Conservation (phyloP, 2,888 invertebrate genomes). For the Dermolepida albohirtum region DNA sequence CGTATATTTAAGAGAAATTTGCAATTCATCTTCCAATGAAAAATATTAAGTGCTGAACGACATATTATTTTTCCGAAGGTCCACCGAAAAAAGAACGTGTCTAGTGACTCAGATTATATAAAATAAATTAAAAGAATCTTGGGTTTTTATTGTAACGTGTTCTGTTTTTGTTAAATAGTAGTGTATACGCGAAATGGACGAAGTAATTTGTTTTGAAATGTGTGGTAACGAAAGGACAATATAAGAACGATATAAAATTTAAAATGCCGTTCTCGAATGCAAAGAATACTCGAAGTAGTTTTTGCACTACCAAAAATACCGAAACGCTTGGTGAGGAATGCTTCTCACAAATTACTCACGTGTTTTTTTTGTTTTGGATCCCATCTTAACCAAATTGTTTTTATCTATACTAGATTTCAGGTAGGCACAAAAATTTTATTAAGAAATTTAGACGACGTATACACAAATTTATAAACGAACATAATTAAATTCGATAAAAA, state of each 20-base stretch:
- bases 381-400: not conserved
- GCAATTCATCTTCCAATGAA: too few species aligned
- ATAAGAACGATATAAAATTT: constrained; percentile 30
- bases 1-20: too few species aligned
- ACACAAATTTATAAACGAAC: not conserved
- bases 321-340: constrained; percentile 44
- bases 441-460: constrained; percentile 29
- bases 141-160: not conserved
- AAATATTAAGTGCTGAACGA: too few species aligned
- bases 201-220: constrained; percentile 45
- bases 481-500: too few species aligned
- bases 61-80: too few species aligned
- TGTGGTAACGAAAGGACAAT: constrained; percentile 45
- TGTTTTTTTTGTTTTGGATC: constrained; percentile 36
- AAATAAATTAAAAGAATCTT: too few species aligned
- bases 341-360: constrained; percentile 48
- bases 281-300: constrained; percentile 43
- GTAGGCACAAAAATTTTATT: constrained; percentile 25
- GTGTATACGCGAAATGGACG: constrained; percentile 6
- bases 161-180: not conserved
- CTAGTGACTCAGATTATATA: too few species aligned
- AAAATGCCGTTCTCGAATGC: constrained; percentile 47
- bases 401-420: constrained; percentile 16
- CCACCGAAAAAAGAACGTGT: too few species aligned
- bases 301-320: constrained; percentile 45